A percentile compares a stretch with the other conserved stretches of the same genome.
These are phyloP conservation scores for Leucophenga varia DNA, from an alignment of 1,140 invertebrate species.

Conservation along the genomic window DNA sequence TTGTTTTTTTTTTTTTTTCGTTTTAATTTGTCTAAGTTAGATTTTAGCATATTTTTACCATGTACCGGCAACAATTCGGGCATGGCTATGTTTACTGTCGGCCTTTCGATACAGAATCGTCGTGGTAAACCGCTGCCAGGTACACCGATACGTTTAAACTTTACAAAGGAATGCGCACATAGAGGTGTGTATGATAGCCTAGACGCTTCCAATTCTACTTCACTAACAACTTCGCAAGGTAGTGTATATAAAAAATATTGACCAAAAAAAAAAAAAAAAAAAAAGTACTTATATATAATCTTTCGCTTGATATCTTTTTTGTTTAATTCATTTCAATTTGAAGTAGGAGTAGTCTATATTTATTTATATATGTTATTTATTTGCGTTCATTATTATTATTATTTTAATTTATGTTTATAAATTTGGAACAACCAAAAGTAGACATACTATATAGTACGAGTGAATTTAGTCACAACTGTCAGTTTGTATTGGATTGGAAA, in stretches of 20 bases:
- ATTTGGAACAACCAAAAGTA: too few species aligned
- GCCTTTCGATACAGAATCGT: constrained; percentile 79
- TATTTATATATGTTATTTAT: background rate
- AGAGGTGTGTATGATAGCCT: constrained; percentile 73
- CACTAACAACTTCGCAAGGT: constrained; percentile 57
- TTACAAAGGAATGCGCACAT: constrained; percentile 92
- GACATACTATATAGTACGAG: too few species aligned
- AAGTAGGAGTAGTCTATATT: too few species aligned
- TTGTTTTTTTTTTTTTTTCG: too few species aligned
- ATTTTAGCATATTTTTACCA: constrained; percentile 88
- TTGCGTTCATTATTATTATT: too few species aligned
- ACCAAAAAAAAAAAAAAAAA: background rate
- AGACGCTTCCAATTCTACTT: constrained; percentile 56
- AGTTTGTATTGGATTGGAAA: too few species aligned
- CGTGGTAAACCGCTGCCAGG: constrained; percentile 78
- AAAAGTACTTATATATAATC: too few species aligned
- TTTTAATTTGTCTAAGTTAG: constrained; percentile 63
- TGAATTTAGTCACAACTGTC: too few species aligned
- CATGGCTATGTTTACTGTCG: constrained; percentile 84
- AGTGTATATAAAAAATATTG: constrained; percentile 51
- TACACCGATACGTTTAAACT: constrained; percentile 83
- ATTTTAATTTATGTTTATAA: too few species aligned
- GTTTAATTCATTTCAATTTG: background rate
- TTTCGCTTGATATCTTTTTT: constrained; percentile 1
- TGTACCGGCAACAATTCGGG: constrained; percentile 88